Conservation (phyloP, 2,113 vertebrate genomes). For the Tauraco erythrolophus region DNA sequence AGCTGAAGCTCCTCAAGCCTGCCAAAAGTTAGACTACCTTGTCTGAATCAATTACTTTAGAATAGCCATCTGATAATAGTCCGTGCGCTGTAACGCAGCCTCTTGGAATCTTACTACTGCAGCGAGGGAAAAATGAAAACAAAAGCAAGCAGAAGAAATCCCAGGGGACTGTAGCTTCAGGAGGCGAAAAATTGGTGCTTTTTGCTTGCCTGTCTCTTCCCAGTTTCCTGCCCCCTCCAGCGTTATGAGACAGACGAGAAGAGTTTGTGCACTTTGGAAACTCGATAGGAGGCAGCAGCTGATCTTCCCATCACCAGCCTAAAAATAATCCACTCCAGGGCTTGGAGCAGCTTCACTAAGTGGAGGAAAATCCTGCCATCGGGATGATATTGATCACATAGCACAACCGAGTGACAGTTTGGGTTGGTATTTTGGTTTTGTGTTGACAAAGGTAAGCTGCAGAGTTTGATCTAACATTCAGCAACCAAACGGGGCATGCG, state of each 20-base stretch:
- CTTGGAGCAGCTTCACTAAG: conserved; percentile 42
- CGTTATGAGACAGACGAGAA: conserved; percentile 47
- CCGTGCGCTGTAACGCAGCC: neutral
- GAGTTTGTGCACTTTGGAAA: conserved; percentile 79
- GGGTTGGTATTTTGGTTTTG: conserved; percentile 47
- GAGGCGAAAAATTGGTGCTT: conserved; percentile 34
- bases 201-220: conserved; percentile 57
- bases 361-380: conserved; percentile 59
- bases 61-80: neutral
- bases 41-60: neutral
- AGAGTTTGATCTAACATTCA: conserved; percentile 32
- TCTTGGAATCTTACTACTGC: neutral
- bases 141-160: conserved; percentile 36
- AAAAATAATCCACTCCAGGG: conserved; percentile 89
- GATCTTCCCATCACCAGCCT: conserved; percentile 83
- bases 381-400: conserved; percentile 61
- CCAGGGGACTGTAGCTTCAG: conserved; percentile 26
- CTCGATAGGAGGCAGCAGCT: conserved; percentile 89
- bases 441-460: conserved; percentile 56
- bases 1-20: neutral
- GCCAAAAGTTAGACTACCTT: neutral
- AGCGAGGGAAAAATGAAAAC: conserved; percentile 19
- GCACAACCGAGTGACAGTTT: conserved; percentile 29
- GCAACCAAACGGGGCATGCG: conserved; percentile 13
- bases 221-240: conserved; percentile 72